Evolutionary conservation across 2,113 vertebrate genomes (phyloP).

Genomic region (Ameiurus melas): DNA sequence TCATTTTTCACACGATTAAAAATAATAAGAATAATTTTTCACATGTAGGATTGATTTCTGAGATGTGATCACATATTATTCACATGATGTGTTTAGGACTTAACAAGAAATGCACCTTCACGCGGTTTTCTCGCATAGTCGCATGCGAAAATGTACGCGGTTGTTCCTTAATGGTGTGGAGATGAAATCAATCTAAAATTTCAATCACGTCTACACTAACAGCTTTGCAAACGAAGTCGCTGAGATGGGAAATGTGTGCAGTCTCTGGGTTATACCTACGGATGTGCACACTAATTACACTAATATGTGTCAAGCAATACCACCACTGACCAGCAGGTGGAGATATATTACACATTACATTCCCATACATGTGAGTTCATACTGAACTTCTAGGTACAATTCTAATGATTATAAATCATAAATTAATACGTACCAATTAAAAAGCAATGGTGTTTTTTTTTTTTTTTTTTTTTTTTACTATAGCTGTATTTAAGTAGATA

Average conservation of each 20-base stretch:
- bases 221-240: not conserved
- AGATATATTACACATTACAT: not conserved
- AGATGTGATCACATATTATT: not conserved
- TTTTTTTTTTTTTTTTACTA: not conserved
- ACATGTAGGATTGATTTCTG: not conserved
- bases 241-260: not conserved
- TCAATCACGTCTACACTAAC: too few relatives aligned
- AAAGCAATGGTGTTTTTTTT: not conserved
- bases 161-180: not conserved
- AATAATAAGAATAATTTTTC: too few relatives aligned
- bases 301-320: not conserved
- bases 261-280: not conserved
- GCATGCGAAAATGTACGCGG: not conserved
- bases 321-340: not conserved
- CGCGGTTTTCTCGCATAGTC: not conserved
- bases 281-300: not conserved
- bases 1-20: too few relatives aligned
- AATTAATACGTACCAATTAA: not conserved
- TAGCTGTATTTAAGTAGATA: not conserved
- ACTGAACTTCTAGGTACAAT: not conserved
- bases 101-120: not conserved
- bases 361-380: not conserved
- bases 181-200: not conserved
- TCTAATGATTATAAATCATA: not conserved
- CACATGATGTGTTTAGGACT: not conserved